Evolutionary conservation across 2,113 vertebrate genomes (phyloP).

Genomic region (Hylia prasina): DNA sequence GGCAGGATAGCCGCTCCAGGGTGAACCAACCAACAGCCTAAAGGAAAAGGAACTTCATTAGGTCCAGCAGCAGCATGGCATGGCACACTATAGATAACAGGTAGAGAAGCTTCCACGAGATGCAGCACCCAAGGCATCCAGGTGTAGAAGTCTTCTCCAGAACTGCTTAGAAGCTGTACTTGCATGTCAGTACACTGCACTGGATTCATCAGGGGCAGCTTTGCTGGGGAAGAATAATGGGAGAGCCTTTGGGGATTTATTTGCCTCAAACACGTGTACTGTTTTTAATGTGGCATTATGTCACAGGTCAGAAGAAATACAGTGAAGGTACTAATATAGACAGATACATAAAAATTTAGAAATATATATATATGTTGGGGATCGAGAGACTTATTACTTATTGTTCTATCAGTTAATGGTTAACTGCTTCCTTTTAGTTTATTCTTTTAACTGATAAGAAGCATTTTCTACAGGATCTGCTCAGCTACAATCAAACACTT

Average conservation of each 20-base stretch:
- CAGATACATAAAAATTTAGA: not conserved
- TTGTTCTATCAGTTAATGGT: not conserved
- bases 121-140: not conserved
- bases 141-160: not conserved
- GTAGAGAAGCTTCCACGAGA: not conserved
- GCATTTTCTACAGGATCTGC: not conserved
- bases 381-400: not conserved
- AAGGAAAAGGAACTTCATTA: not conserved
- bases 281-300: not conserved
- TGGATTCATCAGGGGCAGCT: not conserved
- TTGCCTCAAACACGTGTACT: not conserved
- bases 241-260: not conserved
- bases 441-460: not conserved
- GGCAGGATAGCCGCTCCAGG: slow-evolving; percentile 83
- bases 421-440: not conserved
- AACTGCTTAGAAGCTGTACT: not conserved
- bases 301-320: not conserved
- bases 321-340: not conserved
- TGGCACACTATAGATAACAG: not conserved
- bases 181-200: not conserved
- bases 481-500: not conserved
- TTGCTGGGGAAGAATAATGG: not conserved
- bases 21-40: slow-evolving; percentile 89
- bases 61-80: not conserved
- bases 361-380: rapidly evolving